Evolutionary conservation across 1,140 invertebrate genomes (phyloP).

Genomic region (Aphaenogaster ashmeadi): DNA sequence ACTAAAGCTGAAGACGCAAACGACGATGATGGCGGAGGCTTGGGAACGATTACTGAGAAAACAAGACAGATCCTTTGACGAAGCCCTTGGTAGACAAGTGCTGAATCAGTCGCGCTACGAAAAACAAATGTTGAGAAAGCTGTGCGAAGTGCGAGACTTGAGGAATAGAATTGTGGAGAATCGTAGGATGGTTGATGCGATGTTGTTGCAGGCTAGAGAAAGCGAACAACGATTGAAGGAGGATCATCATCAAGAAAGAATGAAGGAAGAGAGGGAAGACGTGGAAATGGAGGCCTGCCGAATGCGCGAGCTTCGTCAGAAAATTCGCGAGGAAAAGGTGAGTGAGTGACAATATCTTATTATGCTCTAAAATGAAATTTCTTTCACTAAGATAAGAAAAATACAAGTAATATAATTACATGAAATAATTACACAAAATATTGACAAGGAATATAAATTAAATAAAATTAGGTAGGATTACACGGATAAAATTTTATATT

Average conservation of each 20-base stretch:
- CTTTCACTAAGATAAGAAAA: not conserved
- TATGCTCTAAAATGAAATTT: not conserved
- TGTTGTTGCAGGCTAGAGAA: conserved; percentile 85
- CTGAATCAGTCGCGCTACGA: conserved; percentile 89
- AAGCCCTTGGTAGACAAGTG: conserved; percentile 87
- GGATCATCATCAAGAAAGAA: conserved; percentile 85
- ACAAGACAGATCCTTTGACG: conserved; percentile 87
- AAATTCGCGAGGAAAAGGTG: conserved; percentile 83
- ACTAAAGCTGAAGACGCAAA: conserved; percentile 79
- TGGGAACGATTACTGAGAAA: conserved; percentile 83
- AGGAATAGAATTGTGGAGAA: conserved; percentile 87
- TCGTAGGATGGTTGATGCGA: conserved; percentile 85
- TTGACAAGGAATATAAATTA: not conserved
- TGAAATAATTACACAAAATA: not conserved
- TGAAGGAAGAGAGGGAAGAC: conserved; percentile 83
- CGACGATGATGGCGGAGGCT: conserved; percentile 78
- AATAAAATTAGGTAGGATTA: not conserved
- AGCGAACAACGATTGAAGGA: conserved; percentile 85
- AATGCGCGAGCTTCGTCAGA: conserved; percentile 86
- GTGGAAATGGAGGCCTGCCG: conserved; percentile 87
- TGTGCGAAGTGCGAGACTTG: conserved; percentile 88
- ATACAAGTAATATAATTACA: not conserved
- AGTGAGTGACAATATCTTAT: not conserved
- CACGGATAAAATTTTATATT: too few relatives aligned
- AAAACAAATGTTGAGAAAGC: conserved; percentile 89